These are phyloP conservation scores for Pinna nobilis DNA, from an alignment of 1,140 invertebrate genomes.

Conservation along the genomic window DNA sequence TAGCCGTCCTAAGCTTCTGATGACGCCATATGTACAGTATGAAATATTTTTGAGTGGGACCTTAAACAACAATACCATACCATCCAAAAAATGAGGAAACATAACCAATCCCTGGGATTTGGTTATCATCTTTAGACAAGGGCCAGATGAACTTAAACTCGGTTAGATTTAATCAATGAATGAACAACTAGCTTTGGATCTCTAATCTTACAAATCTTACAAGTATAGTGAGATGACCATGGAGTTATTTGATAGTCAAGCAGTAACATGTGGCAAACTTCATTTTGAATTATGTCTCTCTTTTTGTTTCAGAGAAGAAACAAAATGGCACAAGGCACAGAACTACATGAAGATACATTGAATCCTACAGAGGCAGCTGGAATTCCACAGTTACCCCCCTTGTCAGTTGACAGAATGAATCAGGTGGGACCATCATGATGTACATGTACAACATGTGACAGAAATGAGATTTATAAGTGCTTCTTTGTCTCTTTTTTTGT, in stretches of 20 bases:
- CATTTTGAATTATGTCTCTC: background rate
- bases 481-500: background rate
- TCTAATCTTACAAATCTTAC: background rate
- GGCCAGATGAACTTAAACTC: no score
- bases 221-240: background rate
- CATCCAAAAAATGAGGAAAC: no score
- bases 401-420: slow-evolving; percentile 46
- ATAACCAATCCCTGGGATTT: no score
- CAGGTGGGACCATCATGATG: slow-evolving; percentile 29
- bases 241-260: background rate
- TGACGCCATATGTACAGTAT: no score
- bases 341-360: slow-evolving; percentile 4
- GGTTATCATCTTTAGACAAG: no score
- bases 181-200: background rate
- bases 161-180: no score
- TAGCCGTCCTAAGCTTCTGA: no score
- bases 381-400: slow-evolving; percentile 35
- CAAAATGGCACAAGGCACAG: slow-evolving; percentile 30
- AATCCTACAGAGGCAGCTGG: slow-evolving; percentile 14
- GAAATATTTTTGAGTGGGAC: no score
- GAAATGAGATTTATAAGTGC: background rate
- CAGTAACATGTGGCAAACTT: background rate
- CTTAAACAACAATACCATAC: no score
- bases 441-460: background rate
- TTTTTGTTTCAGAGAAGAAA: slow-evolving; percentile 25